These are phyloP conservation scores for Macropus fuliginosus DNA, from an alignment of 2,797 vertebrate species.

Conservation along the genomic window DNA sequence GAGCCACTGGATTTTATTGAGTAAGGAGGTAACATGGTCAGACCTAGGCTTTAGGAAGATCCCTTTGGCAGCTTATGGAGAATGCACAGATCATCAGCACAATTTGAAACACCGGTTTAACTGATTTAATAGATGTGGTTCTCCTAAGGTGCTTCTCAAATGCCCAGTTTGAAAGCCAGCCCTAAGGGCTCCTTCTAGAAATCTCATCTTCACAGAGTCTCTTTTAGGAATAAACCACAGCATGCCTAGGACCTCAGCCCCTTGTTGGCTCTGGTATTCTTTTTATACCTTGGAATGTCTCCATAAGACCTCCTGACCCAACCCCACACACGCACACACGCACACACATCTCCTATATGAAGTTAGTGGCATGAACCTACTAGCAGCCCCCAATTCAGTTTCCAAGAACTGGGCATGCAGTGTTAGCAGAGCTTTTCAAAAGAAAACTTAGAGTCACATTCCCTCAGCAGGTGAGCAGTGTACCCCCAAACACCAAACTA, in stretches of 20 bases:
- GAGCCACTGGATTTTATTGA: neutral
- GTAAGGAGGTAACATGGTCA: neutral
- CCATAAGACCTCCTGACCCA: neutral
- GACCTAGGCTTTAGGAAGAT: neutral
- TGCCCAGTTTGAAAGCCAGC: neutral
- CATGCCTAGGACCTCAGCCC: neutral
- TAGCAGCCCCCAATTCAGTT: neutral
- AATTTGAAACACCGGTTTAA: neutral
- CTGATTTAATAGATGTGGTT: neutral
- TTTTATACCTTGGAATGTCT: neutral
- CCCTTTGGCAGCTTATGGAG: neutral
- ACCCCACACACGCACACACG: neutral
- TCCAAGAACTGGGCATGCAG: neutral
- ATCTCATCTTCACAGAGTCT: neutral
- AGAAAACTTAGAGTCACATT: too few relatives aligned
- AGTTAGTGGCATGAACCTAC: neutral
- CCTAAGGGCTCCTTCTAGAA: neutral
- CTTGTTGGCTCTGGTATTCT: neutral
- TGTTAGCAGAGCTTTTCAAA: neutral
- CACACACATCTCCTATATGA: neutral
- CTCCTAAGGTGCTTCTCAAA: neutral
- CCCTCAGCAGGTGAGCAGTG: neutral
- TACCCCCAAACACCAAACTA: neutral
- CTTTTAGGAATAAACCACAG: neutral
- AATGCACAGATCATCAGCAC: neutral